Conservation (phyloP, 2,888 invertebrate species). For the Bruchidius siliquastri region DNA sequence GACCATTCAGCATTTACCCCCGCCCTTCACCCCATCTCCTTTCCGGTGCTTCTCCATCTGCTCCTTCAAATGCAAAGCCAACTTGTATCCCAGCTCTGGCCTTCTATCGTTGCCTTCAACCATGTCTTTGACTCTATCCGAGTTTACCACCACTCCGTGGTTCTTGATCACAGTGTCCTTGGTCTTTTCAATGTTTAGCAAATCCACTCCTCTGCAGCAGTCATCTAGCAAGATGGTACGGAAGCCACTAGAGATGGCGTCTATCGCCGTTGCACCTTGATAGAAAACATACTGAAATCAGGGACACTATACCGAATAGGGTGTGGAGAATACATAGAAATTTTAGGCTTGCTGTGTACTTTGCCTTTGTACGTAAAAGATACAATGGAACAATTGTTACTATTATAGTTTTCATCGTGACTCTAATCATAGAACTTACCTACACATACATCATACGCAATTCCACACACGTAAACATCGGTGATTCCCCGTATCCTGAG, state of each 20-base stretch:
- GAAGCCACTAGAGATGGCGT: constrained; percentile 82
- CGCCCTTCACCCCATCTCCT: not conserved
- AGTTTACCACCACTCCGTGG: constrained; percentile 74
- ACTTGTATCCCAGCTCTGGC: constrained; percentile 80
- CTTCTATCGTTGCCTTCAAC: constrained; percentile 80
- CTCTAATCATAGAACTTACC: constrained; percentile 53
- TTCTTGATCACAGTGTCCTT: constrained; percentile 66
- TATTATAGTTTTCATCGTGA: too few species aligned
- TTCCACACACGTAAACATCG: constrained; percentile 88
- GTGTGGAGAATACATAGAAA: too few species aligned
- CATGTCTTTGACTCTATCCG: constrained; percentile 75
- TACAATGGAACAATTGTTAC: too few species aligned
- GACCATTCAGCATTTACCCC: not conserved
- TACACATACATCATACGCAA: constrained; percentile 93
- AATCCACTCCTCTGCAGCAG: constrained; percentile 81
- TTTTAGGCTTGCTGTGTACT: not conserved
- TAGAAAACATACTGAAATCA: not conserved
- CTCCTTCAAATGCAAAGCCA: constrained; percentile 71
- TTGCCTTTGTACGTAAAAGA: too few species aligned
- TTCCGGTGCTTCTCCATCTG: not conserved
- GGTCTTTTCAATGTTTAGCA: constrained; percentile 78
- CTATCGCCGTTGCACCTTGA: constrained; percentile 76
- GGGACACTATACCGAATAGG: too few species aligned
- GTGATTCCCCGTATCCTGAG: constrained; percentile 74
- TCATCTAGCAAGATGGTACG: constrained; percentile 84